Evolutionary conservation across 1,140 invertebrate species (phyloP), one percentile per base, ranked within the genome.

Genomic region (Anoplophora glabripennis): DNA sequence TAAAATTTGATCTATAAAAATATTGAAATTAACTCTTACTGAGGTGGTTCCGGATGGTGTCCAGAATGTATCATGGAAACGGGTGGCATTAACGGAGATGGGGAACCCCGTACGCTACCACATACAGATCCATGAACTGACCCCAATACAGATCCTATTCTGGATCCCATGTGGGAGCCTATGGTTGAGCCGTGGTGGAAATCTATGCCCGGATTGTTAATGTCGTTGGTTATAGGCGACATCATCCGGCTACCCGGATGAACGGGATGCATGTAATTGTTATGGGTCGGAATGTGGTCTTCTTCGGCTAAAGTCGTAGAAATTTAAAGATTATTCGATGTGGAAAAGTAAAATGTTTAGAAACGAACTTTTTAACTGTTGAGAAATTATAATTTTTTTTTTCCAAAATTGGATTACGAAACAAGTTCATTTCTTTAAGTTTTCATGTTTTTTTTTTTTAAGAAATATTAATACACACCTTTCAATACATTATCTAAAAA

Each of bases 251-350:
- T 72, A 14, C 69, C 57, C 5, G 67, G 64, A 57, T 57, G 56
- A 12, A 44, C 11, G 3, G 57, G 56, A 15, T 38, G 42, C 14
- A 64, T 54, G 60, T 73, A 75, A 54, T 71, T 72, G 52, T 67
- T 68, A 44, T 71, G 71, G 36, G 47, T 55, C 18, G 64, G 59
- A 42, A 72, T 64, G 73, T 84, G 82, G 68, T 83, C 82, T 75
- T 84, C 82, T 71, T 84, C 82, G 59, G 81, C 82, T 82, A 58
- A 53, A 68, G 77, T 49, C 3, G 11, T 41, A 51, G 4, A 56
- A 47, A 46, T 10, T 15, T 4, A 38, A 36, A n/a, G 14, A 3
- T 45, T 45, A 14, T 12, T 17, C 14, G 14, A 45, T 18, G 14
- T 2, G 10, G 34, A 55, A 44, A 45, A 9, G 7, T n/a, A 12